Evolutionary conservation across 1,140 invertebrate genomes (phyloP), one percentile per base, ranked within the genome.

Genomic region (Ectropis grisescens): DNA sequence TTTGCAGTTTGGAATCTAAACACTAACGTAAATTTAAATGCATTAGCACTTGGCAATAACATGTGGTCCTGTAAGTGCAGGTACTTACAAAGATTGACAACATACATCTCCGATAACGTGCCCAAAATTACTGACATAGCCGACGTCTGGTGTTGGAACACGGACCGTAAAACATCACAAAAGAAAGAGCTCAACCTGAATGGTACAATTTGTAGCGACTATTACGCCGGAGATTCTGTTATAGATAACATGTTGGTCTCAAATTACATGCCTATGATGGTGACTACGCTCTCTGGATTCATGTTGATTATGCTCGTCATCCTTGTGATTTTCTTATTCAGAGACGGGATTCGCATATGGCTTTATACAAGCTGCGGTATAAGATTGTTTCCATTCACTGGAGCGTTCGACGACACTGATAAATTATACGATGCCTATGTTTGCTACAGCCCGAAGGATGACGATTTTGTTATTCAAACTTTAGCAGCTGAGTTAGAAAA

Each of bases 381-480:
- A 3, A 85, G 93, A 28, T 86, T 96, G 37, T 92, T 90, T 48
- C 89, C 83, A 83, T 76, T 88, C 84, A 64, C 79, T 72, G 59
- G 82, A 66, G 54, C 82, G 49, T 88, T 86, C 61, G 90, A 91
- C 58, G 92, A 93, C 55, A 86, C 90, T 47, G 93, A 94, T 59
- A 95, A 95, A 65, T 84, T 94, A 15, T 97, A 95, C 82, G 96
- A 98, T 71, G 94, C 93, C 32, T 97, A 96, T 80, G 89, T 98
- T 5, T 91, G 94, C 41, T 97, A 98, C 82, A 95, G 93, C 45
- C 91, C 93, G 13, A 94, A 95, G 69, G 95, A 98, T 81, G 93
- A 96, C 57, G 90, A 94, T 60, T 95, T 96, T 70, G 92, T 97
- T 6, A 84, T 93, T 40, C 91, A 94, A 61, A 92, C 91, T 6